Conservation (phyloP, 2,113 vertebrate species). For the Uria aalge region DNA sequence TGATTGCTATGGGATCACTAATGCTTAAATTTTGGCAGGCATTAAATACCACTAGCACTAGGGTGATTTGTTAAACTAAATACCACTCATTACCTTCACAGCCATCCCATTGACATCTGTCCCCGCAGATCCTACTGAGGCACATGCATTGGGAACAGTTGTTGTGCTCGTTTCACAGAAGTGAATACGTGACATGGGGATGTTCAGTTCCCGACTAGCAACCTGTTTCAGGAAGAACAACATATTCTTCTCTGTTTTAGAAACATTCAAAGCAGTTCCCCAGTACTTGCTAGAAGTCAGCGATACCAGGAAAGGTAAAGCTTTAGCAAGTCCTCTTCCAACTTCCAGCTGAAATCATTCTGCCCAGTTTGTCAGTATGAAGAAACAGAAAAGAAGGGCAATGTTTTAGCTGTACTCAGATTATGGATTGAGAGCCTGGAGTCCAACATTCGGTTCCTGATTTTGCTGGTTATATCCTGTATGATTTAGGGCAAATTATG, state of each 20-base stretch:
- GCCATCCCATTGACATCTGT: slow-evolving; percentile 90
- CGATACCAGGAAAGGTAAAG: neutral
- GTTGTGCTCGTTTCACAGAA: slow-evolving; percentile 86
- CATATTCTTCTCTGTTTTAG: neutral
- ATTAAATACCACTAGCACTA: neutral
- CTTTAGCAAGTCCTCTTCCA: neutral
- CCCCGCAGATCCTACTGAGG: slow-evolving; percentile 81
- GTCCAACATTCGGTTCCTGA: neutral
- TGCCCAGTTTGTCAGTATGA: neutral
- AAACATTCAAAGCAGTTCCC: neutral
- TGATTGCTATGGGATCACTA: neutral
- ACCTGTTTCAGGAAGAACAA: slow-evolving; percentile 72
- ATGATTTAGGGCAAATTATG: neutral
- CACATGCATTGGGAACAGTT: slow-evolving; percentile 82
- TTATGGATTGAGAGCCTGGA: neutral
- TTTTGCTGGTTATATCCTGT: neutral
- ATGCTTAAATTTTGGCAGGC: neutral
- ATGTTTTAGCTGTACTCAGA: neutral
- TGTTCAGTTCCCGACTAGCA: slow-evolving; percentile 83
- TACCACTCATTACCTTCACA: slow-evolving; percentile 76
- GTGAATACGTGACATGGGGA: slow-evolving; percentile 80
- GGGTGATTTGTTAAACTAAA: neutral
- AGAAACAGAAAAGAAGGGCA: neutral
- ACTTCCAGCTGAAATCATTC: neutral
- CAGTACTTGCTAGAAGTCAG: neutral